A percentile compares a stretch with the other conserved stretches of the same genome.
phyloP scores from a whole-genome alignment of 2,888 invertebrate species.

The Baronia brevicornis region DNA sequence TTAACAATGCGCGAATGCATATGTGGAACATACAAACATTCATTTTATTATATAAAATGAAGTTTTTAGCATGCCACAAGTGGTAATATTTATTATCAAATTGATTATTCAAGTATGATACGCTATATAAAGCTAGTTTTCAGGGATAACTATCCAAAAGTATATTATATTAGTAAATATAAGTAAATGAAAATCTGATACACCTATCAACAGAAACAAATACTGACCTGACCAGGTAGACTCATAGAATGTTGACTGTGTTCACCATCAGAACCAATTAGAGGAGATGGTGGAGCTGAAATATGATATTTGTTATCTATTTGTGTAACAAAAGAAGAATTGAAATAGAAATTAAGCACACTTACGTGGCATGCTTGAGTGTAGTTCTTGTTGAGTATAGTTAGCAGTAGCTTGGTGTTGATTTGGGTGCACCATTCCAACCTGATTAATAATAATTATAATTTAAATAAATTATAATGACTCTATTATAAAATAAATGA shows the following conservation, averaged over 20 bases:
- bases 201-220: too few relatives aligned
- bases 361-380: slow-evolving; percentile 90
- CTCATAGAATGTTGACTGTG: slow-evolving; percentile 72
- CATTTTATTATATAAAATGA: too few relatives aligned
- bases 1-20: too few relatives aligned
- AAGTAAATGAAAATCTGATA: background rate
- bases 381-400: slow-evolving; percentile 80
- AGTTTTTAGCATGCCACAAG: too few relatives aligned
- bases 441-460: slow-evolving; percentile 47
- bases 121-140: too few relatives aligned
- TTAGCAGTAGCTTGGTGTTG: slow-evolving; percentile 76
- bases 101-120: too few relatives aligned
- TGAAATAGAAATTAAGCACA: slow-evolving; percentile 23
- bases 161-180: too few relatives aligned
- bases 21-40: too few relatives aligned
- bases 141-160: too few relatives aligned
- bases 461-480: background rate
- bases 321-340: slow-evolving; percentile 4
- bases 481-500: slow-evolving; percentile 1
- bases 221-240: slow-evolving; percentile 59
- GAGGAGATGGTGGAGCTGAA: slow-evolving; percentile 88
- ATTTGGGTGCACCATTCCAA: slow-evolving; percentile 93
- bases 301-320: slow-evolving; percentile 13
- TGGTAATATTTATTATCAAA: too few relatives aligned
- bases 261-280: slow-evolving; percentile 80